Conservation (phyloP, 1,140 invertebrate genomes). For the Tetramorium alpestre region DNA sequence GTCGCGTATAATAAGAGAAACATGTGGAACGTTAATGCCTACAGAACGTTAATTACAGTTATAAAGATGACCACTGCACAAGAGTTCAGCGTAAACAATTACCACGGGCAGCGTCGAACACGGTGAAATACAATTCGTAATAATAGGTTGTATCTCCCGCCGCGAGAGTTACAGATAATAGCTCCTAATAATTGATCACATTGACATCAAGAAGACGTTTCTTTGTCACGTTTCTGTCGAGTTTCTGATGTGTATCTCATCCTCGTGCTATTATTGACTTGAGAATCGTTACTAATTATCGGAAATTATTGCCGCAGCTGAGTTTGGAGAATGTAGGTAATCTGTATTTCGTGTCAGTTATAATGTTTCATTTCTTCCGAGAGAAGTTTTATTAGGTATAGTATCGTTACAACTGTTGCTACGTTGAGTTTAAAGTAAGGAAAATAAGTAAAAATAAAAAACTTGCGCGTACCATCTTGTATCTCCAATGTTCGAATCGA, state of each 20-base stretch:
- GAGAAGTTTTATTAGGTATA: conserved; percentile 6
- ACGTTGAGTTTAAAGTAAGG: neutral
- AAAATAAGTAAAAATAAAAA: neutral
- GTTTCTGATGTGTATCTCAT: conserved; percentile 10
- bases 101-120: conserved; percentile 33
- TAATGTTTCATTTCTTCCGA: conserved; percentile 9
- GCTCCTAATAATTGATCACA: conserved; percentile 54
- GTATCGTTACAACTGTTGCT: neutral
- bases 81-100: conserved; percentile 65
- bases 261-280: neutral
- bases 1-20: conserved; percentile 46
- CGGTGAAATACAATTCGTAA: conserved; percentile 56
- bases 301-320: conserved; percentile 16
- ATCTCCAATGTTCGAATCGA: neutral
- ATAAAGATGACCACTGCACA: conserved; percentile 50
- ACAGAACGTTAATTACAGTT: conserved; percentile 48
- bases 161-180: conserved; percentile 50
- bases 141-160: conserved; percentile 52
- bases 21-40: conserved; percentile 50
- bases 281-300: conserved; percentile 38
- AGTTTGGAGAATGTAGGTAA: conserved; percentile 18
- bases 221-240: conserved; percentile 31
- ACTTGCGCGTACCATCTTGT: neutral
- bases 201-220: conserved; percentile 47
- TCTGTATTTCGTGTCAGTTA: conserved; percentile 16